Conservation (phyloP, 2,797 vertebrate species). For the Harpagifer antarcticus region DNA sequence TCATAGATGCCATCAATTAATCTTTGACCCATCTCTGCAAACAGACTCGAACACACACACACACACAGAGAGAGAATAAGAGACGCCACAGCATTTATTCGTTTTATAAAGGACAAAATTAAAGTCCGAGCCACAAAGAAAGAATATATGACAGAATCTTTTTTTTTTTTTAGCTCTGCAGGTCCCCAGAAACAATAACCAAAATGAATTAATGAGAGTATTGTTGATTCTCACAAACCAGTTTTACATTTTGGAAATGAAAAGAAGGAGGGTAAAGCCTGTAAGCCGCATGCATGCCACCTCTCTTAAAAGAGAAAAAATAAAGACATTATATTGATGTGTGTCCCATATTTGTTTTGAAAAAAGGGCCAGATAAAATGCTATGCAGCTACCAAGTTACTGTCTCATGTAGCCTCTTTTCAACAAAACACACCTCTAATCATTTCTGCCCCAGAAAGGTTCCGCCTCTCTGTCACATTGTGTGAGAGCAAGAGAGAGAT, state of each 20-base stretch:
- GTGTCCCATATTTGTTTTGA: background rate
- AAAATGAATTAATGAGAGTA: background rate
- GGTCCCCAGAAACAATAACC: slow-evolving; percentile 7
- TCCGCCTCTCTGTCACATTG: background rate
- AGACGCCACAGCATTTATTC: slow-evolving; percentile 4
- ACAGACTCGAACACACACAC: background rate
- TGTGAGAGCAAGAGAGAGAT: background rate
- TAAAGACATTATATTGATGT: no score
- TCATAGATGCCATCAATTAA: slow-evolving; percentile 39
- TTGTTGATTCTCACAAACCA: background rate
- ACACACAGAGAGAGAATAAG: background rate
- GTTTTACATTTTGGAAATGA: slow-evolving; percentile 26
- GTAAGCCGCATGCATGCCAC: background rate
- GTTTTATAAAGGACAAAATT: background rate
- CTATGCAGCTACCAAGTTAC: background rate
- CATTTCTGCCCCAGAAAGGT: background rate
- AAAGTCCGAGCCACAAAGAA: background rate
- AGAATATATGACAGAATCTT: background rate
- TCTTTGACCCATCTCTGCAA: slow-evolving; percentile 33
- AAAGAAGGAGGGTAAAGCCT: slow-evolving; percentile 2
- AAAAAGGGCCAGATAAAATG: background rate
- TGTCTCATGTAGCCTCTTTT: background rate
- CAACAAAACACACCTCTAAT: background rate
- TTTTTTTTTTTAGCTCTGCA: background rate
- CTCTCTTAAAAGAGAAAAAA: no score